phyloP scores from a whole-genome alignment of 2,888 invertebrate species.

The Apodemia zela region DNA sequence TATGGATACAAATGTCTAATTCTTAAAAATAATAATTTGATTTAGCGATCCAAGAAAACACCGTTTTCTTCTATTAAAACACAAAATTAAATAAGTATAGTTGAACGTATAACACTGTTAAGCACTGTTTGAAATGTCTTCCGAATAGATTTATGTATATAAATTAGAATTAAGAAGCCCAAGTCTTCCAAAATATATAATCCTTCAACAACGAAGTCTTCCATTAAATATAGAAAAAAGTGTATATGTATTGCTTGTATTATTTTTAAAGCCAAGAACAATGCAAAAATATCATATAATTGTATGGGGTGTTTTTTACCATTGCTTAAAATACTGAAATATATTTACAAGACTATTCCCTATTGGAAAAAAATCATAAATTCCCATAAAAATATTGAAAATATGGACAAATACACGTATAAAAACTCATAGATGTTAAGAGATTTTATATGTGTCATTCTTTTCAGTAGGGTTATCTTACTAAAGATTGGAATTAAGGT shows the following conservation, averaged over 20 bases:
- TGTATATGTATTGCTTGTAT: not conserved
- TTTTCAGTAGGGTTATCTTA: too few species aligned
- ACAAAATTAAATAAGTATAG: conserved; percentile 1
- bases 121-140: conserved; percentile 42
- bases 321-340: not conserved
- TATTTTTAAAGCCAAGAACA: not conserved
- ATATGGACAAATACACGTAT: too few species aligned
- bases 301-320: not conserved
- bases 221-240: conserved; percentile 41
- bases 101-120: conserved; percentile 28
- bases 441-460: too few species aligned
- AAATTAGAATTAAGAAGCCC: conserved; percentile 41
- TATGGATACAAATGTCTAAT: too few species aligned
- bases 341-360: too few species aligned
- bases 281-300: not conserved
- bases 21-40: too few species aligned
- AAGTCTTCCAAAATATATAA: conserved; percentile 60
- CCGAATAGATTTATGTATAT: conserved; percentile 38
- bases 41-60: too few species aligned
- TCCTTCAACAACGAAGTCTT: conserved; percentile 73
- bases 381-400: too few species aligned
- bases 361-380: too few species aligned
- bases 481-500: too few species aligned
- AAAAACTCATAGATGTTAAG: too few species aligned
- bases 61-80: not conserved